Conservation (phyloP, 1,140 invertebrate genomes). For the Aphaenogaster rudis region DNA sequence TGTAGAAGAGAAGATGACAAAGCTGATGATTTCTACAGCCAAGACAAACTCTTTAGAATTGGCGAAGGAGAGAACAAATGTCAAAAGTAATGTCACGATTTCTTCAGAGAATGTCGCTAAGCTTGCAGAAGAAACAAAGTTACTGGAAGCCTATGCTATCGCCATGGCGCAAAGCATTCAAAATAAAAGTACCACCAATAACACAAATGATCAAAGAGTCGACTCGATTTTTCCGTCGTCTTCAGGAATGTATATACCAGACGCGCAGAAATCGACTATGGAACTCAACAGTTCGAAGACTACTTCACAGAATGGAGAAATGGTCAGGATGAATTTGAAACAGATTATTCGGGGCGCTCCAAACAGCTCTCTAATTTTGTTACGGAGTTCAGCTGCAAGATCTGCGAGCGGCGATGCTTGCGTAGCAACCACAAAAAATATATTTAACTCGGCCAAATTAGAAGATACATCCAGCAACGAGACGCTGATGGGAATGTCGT, state of each 20-base stretch:
- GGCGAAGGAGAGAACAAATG: not conserved
- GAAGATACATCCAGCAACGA: conserved; percentile 72
- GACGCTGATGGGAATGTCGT: conserved; percentile 71
- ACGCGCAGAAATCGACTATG: not conserved
- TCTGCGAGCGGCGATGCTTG: not conserved
- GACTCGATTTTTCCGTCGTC: not conserved
- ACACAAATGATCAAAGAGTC: not conserved
- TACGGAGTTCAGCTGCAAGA: conserved; percentile 44
- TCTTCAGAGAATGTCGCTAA: conserved; percentile 39
- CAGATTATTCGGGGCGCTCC: conserved; percentile 57
- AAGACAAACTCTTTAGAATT: not conserved
- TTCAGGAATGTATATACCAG: not conserved
- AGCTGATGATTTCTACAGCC: not conserved
- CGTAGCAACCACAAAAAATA: not conserved
- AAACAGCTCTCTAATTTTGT: conserved; percentile 67
- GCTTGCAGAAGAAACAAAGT: conserved; percentile 40
- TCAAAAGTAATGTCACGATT: not conserved
- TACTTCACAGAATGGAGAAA: conserved; percentile 31
- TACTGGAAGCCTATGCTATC: conserved; percentile 48
- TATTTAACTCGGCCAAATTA: conserved; percentile 15
- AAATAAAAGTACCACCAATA: not conserved
- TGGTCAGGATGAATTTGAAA: conserved; percentile 57
- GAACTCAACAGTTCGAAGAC: not conserved
- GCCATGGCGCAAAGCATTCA: conserved; percentile 41
- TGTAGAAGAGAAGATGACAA: conserved; percentile 63